Conservation (phyloP, 2,113 vertebrate genomes). For the Lepus americanus region DNA sequence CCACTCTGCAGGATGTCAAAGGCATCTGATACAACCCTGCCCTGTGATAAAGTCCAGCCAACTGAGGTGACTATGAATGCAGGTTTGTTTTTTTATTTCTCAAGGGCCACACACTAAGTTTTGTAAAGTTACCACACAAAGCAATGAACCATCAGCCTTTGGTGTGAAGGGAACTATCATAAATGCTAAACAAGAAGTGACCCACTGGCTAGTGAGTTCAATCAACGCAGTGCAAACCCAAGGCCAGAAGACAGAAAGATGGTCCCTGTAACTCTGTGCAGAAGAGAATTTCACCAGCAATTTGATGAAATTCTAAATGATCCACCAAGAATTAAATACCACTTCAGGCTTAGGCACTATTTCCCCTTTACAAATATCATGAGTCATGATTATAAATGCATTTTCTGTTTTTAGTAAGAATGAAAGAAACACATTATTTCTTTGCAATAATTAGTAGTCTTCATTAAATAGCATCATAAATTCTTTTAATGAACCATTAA, state of each 20-base stretch:
- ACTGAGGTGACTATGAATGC: background rate
- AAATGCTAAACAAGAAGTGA: background rate
- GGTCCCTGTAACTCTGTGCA: background rate
- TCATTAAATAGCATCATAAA: background rate
- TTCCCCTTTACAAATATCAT: conserved; percentile 42
- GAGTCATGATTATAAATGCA: background rate
- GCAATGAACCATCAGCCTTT: background rate
- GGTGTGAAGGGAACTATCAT: background rate
- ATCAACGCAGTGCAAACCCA: accelerated
- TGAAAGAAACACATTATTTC: conserved; percentile 23
- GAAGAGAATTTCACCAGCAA: background rate
- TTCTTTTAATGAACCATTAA: background rate
- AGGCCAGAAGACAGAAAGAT: accelerated
- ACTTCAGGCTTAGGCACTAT: background rate
- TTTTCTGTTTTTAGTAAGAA: conserved; percentile 17
- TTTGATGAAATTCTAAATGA: background rate
- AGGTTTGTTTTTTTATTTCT: background rate
- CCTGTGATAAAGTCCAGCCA: conserved; percentile 18
- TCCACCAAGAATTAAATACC: conserved; percentile 17
- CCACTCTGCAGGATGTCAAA: conserved; percentile 26
- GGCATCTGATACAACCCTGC: conserved; percentile 45
- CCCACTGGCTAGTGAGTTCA: background rate
- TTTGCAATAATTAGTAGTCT: background rate
- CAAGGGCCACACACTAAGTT: background rate
- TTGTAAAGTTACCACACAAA: conserved; percentile 3